Evolutionary conservation across 2,797 vertebrate species (phyloP).

Genomic region (Cyclura pinguis): DNA sequence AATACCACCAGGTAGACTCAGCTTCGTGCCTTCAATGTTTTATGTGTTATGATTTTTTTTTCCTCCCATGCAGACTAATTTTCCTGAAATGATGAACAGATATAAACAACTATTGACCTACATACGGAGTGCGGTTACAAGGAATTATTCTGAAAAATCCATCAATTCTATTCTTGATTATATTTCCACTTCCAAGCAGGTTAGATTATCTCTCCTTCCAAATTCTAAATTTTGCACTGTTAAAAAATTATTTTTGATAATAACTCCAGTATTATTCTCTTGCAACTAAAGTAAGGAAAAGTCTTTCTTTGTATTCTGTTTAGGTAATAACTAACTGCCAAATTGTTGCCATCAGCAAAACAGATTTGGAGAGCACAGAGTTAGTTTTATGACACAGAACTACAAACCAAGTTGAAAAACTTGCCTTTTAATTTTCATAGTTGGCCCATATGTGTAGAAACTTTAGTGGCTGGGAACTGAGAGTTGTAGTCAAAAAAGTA

Average conservation of each 20-base stretch:
- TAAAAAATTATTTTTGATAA: neutral
- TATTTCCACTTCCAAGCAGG: constrained; percentile 99
- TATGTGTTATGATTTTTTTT: constrained; percentile 27
- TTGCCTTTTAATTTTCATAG: neutral
- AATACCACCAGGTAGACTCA: constrained; percentile 9
- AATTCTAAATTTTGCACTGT: constrained; percentile 14
- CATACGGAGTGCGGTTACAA: constrained; percentile 97
- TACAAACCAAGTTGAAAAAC: neutral
- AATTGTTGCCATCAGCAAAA: neutral
- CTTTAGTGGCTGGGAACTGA: too few species aligned
- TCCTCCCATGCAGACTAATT: constrained; percentile 89
- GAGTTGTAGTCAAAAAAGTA: too few species aligned
- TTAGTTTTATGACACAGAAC: neutral
- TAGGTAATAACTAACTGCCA: neutral
- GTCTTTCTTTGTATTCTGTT: neutral
- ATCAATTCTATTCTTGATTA: constrained; percentile 99
- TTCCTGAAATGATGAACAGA: constrained; percentile 99
- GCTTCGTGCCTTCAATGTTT: neutral
- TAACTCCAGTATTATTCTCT: neutral
- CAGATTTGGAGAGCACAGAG: neutral
- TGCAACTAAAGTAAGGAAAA: neutral
- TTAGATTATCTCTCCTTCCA: constrained; percentile 75
- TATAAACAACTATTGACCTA: constrained; percentile 99
- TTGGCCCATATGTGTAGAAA: neutral
- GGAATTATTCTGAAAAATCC: constrained; percentile 99